Evolutionary conservation across 2,797 vertebrate species (phyloP).

Genomic region (Moxostoma hubbsi): DNA sequence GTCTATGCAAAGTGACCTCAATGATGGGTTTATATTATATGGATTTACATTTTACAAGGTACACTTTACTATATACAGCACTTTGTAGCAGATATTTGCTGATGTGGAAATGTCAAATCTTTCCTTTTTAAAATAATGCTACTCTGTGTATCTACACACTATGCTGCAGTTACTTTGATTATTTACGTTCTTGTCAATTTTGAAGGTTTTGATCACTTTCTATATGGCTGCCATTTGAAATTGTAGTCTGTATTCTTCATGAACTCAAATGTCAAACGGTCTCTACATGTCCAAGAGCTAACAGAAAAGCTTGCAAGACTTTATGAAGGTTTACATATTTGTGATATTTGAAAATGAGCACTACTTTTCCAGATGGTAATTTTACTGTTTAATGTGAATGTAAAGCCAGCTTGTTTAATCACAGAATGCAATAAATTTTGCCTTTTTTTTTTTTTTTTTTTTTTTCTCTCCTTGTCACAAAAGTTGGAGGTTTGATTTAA

Average conservation of each 20-base stretch:
- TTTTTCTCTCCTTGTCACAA: neutral
- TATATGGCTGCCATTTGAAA: neutral
- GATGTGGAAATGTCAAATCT: neutral
- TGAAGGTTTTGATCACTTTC: neutral
- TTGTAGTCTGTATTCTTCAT: neutral
- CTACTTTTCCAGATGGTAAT: neutral
- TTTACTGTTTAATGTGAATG: constrained; percentile 17
- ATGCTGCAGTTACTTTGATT: neutral
- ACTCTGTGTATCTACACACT: constrained; percentile 11
- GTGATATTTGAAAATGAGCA: neutral
- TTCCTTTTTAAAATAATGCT: neutral
- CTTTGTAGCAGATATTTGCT: constrained; percentile 22
- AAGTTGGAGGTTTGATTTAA: neutral
- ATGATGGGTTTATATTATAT: constrained; percentile 1
- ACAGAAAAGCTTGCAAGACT: neutral
- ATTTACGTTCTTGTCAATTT: neutral
- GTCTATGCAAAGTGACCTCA: neutral
- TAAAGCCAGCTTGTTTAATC: neutral
- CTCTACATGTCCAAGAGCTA: neutral
- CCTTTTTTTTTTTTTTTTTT: too few species aligned
- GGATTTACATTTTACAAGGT: neutral
- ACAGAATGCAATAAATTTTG: neutral
- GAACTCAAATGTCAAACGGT: neutral
- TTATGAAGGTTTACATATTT: neutral
- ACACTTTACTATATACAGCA: constrained; percentile 22